phyloP scores from a whole-genome alignment of 2,888 invertebrate species.

The Xestobium rufovillosum region DNA sequence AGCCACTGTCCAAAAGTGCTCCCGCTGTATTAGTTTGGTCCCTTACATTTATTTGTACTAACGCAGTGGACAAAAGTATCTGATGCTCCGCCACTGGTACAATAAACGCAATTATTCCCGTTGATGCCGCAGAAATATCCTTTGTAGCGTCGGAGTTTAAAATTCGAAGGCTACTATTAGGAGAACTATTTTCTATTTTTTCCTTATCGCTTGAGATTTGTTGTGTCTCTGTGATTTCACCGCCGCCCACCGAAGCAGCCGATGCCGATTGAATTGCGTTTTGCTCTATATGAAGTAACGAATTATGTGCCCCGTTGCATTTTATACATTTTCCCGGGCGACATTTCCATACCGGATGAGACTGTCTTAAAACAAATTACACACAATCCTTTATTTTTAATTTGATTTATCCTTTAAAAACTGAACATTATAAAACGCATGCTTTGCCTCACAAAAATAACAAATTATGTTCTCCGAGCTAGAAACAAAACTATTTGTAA shows the following conservation, averaged over 20 bases:
- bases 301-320: conserved; percentile 11
- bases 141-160: too few species aligned
- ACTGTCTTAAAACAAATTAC: too few species aligned
- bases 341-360: conserved; percentile 7
- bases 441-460: conserved; percentile 12
- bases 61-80: conserved; percentile 9
- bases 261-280: too few species aligned
- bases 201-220: too few species aligned
- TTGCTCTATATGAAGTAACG: conserved; percentile 7
- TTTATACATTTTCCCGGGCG: conserved; percentile 7
- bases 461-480: conserved; percentile 1
- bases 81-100: too few species aligned
- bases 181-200: too few species aligned
- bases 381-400: conserved; percentile 13
- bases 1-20: conserved; percentile 11
- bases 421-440: conserved; percentile 13
- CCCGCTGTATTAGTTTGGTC: conserved; percentile 5
- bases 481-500: conserved; percentile 7
- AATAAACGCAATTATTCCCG: too few species aligned
- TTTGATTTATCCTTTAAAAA: conserved; percentile 13
- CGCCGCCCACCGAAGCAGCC: too few species aligned
- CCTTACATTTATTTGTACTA: conserved; percentile 6
- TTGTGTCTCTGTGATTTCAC: too few species aligned
- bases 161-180: too few species aligned
- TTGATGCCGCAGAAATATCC: too few species aligned